Evolutionary conservation across 2,888 invertebrate genomes (phyloP).

Genomic region (Aleiodes leptofemur): DNA sequence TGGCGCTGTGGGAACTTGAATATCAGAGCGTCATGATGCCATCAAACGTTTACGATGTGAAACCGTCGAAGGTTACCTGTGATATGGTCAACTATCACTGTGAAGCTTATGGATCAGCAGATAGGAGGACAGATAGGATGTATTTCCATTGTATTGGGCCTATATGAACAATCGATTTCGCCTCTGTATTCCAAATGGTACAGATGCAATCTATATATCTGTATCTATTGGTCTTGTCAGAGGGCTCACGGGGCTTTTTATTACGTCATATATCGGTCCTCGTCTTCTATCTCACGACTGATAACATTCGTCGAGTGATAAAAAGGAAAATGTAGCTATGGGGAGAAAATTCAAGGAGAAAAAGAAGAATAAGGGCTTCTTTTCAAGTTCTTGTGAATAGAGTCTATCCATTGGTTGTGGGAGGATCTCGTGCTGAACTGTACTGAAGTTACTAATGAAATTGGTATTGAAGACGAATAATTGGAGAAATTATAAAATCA

Average conservation of each 20-base stretch:
- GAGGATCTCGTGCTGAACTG: too few species aligned
- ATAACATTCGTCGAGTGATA: conserved; percentile 33
- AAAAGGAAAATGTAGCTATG: conserved; percentile 1
- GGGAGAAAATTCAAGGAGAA: neutral
- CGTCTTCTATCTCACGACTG: conserved; percentile 17
- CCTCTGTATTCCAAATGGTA: conserved; percentile 31
- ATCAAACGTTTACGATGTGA: conserved; percentile 28
- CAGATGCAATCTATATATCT: conserved; percentile 30
- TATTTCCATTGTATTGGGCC: conserved; percentile 44
- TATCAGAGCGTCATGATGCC: neutral
- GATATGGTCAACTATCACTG: conserved; percentile 56
- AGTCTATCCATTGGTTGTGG: too few species aligned
- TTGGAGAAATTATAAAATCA: too few species aligned
- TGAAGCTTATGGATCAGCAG: conserved; percentile 60
- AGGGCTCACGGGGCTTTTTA: conserved; percentile 34
- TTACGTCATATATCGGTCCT: conserved; percentile 38
- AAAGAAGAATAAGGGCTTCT: neutral
- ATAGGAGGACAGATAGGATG: conserved; percentile 50
- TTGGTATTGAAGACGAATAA: too few species aligned
- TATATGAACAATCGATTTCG: conserved; percentile 37
- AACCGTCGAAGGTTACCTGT: conserved; percentile 16
- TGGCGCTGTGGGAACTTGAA: neutral
- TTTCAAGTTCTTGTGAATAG: neutral
- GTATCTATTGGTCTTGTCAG: conserved; percentile 30
- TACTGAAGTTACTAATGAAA: too few species aligned